Conservation (phyloP, 1,140 invertebrate species). For the Chironomus tepperi region DNA sequence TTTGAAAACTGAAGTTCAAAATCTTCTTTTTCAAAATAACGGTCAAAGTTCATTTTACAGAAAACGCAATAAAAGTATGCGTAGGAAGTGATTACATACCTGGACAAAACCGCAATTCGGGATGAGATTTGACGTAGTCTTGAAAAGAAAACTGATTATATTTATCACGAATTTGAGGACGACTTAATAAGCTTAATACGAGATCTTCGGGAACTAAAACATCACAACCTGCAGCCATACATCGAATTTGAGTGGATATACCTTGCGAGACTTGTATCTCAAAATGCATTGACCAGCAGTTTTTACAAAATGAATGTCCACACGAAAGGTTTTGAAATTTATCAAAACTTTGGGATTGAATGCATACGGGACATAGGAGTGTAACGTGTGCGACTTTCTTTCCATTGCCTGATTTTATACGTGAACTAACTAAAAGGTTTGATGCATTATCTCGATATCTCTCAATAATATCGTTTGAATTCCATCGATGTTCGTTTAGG, state of each 20-base stretch:
- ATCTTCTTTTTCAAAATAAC: no score
- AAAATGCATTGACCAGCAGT: constrained; percentile 93
- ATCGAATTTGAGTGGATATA: constrained; percentile 76
- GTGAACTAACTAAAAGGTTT: constrained; percentile 65
- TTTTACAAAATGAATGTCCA: constrained; percentile 86
- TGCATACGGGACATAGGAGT: constrained; percentile 49
- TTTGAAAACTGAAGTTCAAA: no score
- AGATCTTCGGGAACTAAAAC: constrained; percentile 92
- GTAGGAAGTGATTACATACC: no score
- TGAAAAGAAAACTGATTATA: constrained; percentile 93
- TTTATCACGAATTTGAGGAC: constrained; percentile 72
- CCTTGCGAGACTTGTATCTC: constrained; percentile 91
- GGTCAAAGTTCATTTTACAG: no score
- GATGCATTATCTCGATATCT: constrained; percentile 71
- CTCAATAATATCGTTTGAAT: constrained; percentile 64
- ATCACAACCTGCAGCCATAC: constrained; percentile 91
- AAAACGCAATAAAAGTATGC: no score
- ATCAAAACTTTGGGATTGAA: constrained; percentile 47
- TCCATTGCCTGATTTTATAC: constrained; percentile 58
- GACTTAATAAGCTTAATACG: constrained; percentile 74
- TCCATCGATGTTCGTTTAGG: constrained; percentile 81
- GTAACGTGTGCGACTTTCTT: not conserved
- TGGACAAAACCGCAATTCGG: constrained; percentile 86
- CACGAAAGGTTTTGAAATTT: constrained; percentile 75
- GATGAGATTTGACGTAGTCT: constrained; percentile 92